Conservation (phyloP, 2,113 vertebrate species). For the Clarias macrocephalus region DNA sequence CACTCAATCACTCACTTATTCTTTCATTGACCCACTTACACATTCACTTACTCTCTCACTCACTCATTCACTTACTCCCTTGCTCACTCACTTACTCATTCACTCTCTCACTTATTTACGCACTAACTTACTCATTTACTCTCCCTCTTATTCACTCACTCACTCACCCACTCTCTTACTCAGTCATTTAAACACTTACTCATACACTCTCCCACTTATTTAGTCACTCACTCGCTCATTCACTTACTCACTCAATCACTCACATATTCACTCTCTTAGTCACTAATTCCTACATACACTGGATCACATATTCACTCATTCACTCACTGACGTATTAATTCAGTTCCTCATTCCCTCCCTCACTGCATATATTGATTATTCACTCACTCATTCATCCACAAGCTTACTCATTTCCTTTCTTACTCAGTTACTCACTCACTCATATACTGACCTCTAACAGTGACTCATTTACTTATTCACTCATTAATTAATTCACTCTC, state of each 20-base stretch:
- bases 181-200: not conserved
- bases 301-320: not conserved
- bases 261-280: not conserved
- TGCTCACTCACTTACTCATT: fast-evolving
- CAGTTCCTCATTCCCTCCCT: not conserved
- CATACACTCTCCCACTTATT: not conserved
- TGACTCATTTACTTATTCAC: not conserved
- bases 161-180: not conserved
- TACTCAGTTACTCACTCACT: not conserved
- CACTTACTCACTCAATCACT: not conserved
- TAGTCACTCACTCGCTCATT: not conserved
- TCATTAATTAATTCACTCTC: not conserved
- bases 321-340: not conserved
- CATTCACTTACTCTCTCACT: not conserved
- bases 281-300: not conserved
- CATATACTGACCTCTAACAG: not conserved
- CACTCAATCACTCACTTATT: not conserved
- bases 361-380: not conserved
- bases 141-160: not conserved
- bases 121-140: not conserved
- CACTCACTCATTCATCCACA: not conserved
- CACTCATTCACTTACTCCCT: not conserved
- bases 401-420: not conserved
- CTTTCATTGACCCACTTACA: not conserved
- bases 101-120: too few species aligned